Evolutionary conservation across 2,888 invertebrate genomes (phyloP).

Genomic region (Scaptodrosophila latifasciaeformis): DNA sequence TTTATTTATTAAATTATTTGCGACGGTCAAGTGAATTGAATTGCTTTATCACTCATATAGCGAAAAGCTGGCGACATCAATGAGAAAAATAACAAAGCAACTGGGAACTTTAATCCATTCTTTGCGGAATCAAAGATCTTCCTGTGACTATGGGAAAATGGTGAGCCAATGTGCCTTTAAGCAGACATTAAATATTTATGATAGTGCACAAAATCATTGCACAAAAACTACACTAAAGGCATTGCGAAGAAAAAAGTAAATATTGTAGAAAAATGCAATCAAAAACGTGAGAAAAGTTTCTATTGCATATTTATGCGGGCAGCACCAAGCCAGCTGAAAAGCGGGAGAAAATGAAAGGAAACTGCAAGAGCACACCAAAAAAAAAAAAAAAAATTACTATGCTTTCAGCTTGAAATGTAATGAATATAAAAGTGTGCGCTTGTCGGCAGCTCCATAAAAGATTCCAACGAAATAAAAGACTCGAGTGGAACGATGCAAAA

Average conservation of each 20-base stretch:
- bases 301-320: constrained; percentile 62
- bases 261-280: constrained; percentile 50
- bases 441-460: constrained; percentile 4
- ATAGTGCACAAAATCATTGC: constrained; percentile 33
- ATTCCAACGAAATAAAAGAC: background rate
- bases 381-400: constrained; percentile 14
- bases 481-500: constrained; percentile 24
- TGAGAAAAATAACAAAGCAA: too few relatives aligned
- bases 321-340: constrained; percentile 13
- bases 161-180: constrained; percentile 18
- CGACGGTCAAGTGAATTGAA: too few relatives aligned
- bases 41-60: too few relatives aligned
- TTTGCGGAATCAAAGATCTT: too few relatives aligned
- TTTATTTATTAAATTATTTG: too few relatives aligned
- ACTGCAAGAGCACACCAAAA: constrained; percentile 18
- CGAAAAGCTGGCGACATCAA: too few relatives aligned
- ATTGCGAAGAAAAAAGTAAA: background rate
- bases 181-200: constrained; percentile 62
- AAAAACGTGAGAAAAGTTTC: constrained; percentile 68
- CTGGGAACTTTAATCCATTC: too few relatives aligned
- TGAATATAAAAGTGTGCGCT: constrained; percentile 49
- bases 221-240: background rate
- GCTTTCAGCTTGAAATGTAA: constrained; percentile 38
- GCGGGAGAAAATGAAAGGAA: too few relatives aligned
- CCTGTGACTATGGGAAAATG: too few relatives aligned